phyloP scores from a whole-genome alignment of 2,797 vertebrate genomes.

The Echeneis naucrates region DNA sequence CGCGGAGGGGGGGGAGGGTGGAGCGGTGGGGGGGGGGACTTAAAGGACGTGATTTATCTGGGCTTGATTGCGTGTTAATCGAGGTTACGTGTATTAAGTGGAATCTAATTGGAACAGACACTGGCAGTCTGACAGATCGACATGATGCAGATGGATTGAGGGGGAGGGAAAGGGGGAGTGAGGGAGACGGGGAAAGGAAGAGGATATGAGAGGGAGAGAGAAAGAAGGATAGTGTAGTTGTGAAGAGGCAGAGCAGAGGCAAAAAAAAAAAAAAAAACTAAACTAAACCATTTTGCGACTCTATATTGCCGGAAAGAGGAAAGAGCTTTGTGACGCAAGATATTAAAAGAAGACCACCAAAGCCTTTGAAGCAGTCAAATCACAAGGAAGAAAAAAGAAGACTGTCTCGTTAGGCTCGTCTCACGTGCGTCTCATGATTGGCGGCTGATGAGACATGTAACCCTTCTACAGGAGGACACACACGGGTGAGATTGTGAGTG shows the following conservation, averaged over 20 bases:
- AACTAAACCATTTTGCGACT: conserved; percentile 41
- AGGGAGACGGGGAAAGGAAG: conserved; percentile 59
- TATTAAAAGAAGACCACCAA: conserved; percentile 37
- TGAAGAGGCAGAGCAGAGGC: conserved; percentile 40
- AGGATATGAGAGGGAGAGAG: conserved; percentile 62
- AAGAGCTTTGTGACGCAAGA: conserved; percentile 35
- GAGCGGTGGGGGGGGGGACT: too few species aligned
- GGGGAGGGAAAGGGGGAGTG: conserved; percentile 57
- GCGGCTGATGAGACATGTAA: conserved; percentile 78
- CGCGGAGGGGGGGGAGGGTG: conserved; percentile 79
- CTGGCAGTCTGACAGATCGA: conserved; percentile 92
- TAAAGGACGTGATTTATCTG: conserved; percentile 92
- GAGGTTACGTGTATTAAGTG: conserved; percentile 93
- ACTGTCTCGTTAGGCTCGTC: conserved; percentile 37
- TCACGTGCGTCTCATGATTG: conserved; percentile 72
- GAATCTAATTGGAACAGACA: conserved; percentile 93
- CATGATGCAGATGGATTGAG: conserved; percentile 91
- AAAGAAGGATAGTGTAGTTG: conserved; percentile 39
- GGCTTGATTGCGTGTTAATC: conserved; percentile 93
- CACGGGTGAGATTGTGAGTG: conserved; percentile 77
- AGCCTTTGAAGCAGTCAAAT: conserved; percentile 40
- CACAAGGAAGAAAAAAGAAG: conserved; percentile 30
- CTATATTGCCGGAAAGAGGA: not conserved
- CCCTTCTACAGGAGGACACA: conserved; percentile 76
- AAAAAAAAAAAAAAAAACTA: conserved; percentile 40